Conservation (phyloP, 92 coral and sea anemone species). For the Montipora capitata region DNA sequence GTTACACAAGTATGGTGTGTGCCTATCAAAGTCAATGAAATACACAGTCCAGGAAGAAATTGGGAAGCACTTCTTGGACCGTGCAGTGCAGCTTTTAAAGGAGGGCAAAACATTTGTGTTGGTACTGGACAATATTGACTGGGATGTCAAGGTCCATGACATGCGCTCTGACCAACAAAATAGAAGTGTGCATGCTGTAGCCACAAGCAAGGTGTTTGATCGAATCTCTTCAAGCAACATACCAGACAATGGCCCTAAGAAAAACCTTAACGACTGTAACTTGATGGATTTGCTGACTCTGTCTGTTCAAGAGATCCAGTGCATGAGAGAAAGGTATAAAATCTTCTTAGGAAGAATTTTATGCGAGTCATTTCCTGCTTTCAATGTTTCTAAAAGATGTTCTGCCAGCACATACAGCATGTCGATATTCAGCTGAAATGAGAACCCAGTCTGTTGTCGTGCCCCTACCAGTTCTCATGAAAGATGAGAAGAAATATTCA, state of each 20-base stretch:
- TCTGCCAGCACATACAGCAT: background rate
- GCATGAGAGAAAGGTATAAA: background rate
- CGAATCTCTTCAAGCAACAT: too few relatives aligned
- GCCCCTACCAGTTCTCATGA: background rate
- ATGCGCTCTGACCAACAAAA: background rate
- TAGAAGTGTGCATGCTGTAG: too few relatives aligned
- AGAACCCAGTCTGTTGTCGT: constrained; percentile 1
- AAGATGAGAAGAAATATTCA: background rate
- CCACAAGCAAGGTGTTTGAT: too few relatives aligned
- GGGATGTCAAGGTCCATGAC: background rate
- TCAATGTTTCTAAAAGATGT: background rate
- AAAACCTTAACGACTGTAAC: background rate
- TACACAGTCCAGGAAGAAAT: background rate
- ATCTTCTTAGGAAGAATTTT: background rate
- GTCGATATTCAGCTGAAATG: background rate
- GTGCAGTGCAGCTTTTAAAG: background rate
- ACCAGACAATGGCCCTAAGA: too few relatives aligned
- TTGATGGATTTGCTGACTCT: background rate
- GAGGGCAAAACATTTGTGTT: background rate
- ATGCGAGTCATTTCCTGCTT: background rate
- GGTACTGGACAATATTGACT: background rate
- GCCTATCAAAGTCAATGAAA: background rate
- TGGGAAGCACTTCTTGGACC: background rate
- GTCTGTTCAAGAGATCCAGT: background rate
- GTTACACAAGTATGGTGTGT: background rate